Conservation (phyloP, 2,113 vertebrate species). For the Indri indri region DNA sequence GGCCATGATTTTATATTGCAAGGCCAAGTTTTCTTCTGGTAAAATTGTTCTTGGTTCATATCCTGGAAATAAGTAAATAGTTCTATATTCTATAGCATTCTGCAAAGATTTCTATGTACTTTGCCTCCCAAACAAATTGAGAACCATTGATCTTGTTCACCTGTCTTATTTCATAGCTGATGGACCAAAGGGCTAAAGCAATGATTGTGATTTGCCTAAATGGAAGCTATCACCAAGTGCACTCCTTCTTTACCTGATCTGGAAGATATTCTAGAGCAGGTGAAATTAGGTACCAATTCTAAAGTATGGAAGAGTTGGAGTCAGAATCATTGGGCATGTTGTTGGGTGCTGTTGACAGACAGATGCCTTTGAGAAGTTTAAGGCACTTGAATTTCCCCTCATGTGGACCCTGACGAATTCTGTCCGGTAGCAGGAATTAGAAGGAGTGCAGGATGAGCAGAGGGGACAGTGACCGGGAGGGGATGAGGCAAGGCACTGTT, state of each 20-base stretch:
- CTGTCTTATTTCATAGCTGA: neutral
- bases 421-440: neutral
- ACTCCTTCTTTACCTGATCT: neutral
- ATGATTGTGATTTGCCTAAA: neutral
- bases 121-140: neutral
- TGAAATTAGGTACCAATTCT: neutral
- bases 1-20: neutral
- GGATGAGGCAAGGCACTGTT: too few species aligned
- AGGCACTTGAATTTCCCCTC: neutral
- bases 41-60: neutral
- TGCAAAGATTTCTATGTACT: neutral
- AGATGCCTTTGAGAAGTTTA: neutral
- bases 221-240: neutral
- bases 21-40: neutral
- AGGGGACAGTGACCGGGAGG: neutral
- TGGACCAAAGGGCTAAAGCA: neutral
- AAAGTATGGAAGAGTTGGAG: neutral
- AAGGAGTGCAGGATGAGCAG: neutral
- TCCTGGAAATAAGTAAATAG: neutral
- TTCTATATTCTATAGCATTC: neutral
- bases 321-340: neutral
- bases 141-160: neutral
- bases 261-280: neutral
- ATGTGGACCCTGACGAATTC: neutral
- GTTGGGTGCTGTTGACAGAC: neutral